Base-by-base conservation (phyloP, 2,113 vertebrate genomes). In the Argyrosomus japonicus region DNA sequence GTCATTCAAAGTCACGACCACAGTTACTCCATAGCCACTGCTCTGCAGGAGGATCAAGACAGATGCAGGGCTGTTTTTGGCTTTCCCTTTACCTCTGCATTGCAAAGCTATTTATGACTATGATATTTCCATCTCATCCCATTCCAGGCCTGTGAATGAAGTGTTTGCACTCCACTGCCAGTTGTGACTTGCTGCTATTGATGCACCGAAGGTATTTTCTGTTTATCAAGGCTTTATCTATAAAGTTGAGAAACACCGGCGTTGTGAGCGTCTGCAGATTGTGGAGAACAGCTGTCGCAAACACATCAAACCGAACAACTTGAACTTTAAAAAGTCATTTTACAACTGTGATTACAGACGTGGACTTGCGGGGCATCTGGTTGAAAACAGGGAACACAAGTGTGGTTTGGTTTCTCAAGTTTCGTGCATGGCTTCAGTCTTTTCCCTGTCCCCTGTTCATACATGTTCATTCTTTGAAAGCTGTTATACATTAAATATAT, bases 301-400 rank as follows among this genome's bases (percentile, higher is more conserved):
- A 64, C 74, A 72, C 75, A 40, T 82, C 81, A 64, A 82, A 84
- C 69, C 12, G 2, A 89, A 84, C 87, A 85, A 82, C 82, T 73
- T 88, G 68, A 88, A 81, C 79, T 82, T 90, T 88, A 83, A 83
- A 87, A 91, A 82, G 71, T 87, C 65, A 48, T 81, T 93, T 94
- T 87, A 93, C 90, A 85, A 81, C 79, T n/a, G 62, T 93, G 91
- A 93, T 93, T 93, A 93, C 64, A 90, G 92, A 65, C 57, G 1
- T 68, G 54, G 47, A 27, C 36, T 63, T 4, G 43, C 13, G 2
- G 54, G 70, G 82, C 88, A 93, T 91, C 90, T 92, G 91, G 77
- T 89, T 86, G 87, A 75, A 80, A 80, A 65, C 76, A 74, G 72
- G 56, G 67, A 75, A 77, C 73, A 21, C 23, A 68, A 82, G 83